These are phyloP conservation scores for Anabas testudineus DNA, from an alignment of 2,797 vertebrate species.

Conservation along the genomic window DNA sequence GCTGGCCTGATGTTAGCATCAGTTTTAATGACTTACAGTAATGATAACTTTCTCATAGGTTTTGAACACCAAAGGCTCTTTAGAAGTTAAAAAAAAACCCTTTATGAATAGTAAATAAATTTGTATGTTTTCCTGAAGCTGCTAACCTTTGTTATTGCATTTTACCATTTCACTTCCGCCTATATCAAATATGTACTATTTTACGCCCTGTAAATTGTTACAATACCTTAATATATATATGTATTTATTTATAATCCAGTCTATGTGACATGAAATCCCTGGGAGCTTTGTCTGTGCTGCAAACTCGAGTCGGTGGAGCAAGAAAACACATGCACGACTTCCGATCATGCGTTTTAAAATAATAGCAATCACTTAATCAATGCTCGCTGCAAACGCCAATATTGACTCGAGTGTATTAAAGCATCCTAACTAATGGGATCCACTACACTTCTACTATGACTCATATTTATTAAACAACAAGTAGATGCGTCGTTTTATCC, in stretches of 20 bases:
- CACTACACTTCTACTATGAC: no score
- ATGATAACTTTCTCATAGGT: no score
- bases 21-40: no score
- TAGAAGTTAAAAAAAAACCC: no score
- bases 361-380: background rate
- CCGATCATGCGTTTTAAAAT: background rate
- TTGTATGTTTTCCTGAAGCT: no score
- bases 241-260: background rate
- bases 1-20: no score
- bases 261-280: background rate
- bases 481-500: background rate
- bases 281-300: background rate
- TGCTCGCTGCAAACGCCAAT: background rate
- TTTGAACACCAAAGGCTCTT: no score
- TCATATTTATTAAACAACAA: background rate
- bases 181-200: background rate
- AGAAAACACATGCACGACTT: slow-evolving; percentile 2
- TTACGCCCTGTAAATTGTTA: background rate
- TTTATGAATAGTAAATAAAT: no score
- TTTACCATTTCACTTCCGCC: background rate
- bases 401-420: background rate
- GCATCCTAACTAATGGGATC: no score
- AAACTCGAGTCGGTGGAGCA: background rate
- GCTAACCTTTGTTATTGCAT: background rate
- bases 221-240: no score